A percentile compares a stretch with the other conserved stretches of the same genome.
phyloP scores from a whole-genome alignment of 2,888 invertebrate species.

The Protophormia terraenovae region DNA sequence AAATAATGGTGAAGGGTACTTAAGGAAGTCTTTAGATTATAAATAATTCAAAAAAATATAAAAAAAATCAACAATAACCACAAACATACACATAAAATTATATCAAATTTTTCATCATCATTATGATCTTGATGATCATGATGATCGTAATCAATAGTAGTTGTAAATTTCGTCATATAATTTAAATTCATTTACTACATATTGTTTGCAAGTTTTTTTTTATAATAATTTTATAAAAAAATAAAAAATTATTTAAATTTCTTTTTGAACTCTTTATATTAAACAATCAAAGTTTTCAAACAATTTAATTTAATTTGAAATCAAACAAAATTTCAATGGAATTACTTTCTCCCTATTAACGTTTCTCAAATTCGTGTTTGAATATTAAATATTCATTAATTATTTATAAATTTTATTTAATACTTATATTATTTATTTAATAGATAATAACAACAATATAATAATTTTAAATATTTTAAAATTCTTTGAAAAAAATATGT shows the following conservation, averaged over 20 bases:
- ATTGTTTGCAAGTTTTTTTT: too few species aligned
- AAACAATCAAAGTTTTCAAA: background rate
- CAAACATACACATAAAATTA: constrained; percentile 30
- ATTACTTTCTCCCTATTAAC: constrained; percentile 43
- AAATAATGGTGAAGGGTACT: constrained; percentile 51
- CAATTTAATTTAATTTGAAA: background rate
- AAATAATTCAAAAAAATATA: constrained; percentile 12
- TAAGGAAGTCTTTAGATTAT: constrained; percentile 56
- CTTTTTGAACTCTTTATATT: background rate
- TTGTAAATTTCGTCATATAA: too few species aligned
- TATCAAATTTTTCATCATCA: constrained; percentile 23
- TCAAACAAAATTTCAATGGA: constrained; percentile 17
- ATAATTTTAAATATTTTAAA: background rate
- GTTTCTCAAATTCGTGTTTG: constrained; percentile 33
- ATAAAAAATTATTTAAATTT: too few species aligned
- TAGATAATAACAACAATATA: background rate
- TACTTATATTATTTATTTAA: background rate
- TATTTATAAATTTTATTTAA: constrained; percentile 15
- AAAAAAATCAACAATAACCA: background rate
- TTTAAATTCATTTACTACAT: too few species aligned
- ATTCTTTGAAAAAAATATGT: background rate
- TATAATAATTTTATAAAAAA: too few species aligned
- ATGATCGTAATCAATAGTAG: too few species aligned
- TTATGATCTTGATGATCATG: too few species aligned
- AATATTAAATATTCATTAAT: constrained; percentile 19